Base-by-base conservation (phyloP, 2,888 invertebrate species). In the Drosophila mimetica region DNA sequence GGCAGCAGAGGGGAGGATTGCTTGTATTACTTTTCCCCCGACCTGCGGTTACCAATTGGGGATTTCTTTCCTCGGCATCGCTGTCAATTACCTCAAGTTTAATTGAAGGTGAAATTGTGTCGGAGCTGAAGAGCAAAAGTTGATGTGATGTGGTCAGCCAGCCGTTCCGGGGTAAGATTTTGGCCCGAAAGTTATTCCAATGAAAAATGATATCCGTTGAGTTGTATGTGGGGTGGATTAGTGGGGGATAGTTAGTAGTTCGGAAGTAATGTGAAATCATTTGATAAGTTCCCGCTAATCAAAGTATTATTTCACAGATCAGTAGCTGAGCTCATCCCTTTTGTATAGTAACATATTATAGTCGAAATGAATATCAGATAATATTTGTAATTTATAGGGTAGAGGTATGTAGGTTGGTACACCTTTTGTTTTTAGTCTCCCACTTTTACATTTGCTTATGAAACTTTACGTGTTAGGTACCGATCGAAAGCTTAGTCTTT, bases 61-160 rank as follows among this genome's bases (percentile, higher is more conserved):
- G 32, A 61, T 67, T 79, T 82, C 66, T 59, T 71, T 66, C 61
- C 61, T n/a, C 28, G 30, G 60, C 74, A 63, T 77, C 83, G 69
- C 58, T 66, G 79, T 75, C 87, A 87, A 83, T 85, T 85, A 82
- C 79, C 77, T 66, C 71, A 84, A 87, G 83, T 84, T 84, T 84
- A 84, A 84, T 85, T 84, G 87, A 87, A 85, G 87, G 80, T 85
- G 86, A 84, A 84, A 82, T 82, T 79, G 72, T 71, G 71, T 71
- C 52, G 48, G 61, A 37, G 69, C 42, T 37, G 63, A 59, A 28
- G 61, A 71, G 54, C 13, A 67, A 65, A 78, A 75, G 53, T 74
- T 79, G 63, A 77, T 79, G 83, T 79, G 63, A 77, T 79, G 83
- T 79, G 83, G 79, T 81, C 86, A 83, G 69, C 71, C 86, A 83